Base-by-base conservation (phyloP, 53 echinoderm and acorn worm genomes). In the Hippasteria phrygiana region DNA sequence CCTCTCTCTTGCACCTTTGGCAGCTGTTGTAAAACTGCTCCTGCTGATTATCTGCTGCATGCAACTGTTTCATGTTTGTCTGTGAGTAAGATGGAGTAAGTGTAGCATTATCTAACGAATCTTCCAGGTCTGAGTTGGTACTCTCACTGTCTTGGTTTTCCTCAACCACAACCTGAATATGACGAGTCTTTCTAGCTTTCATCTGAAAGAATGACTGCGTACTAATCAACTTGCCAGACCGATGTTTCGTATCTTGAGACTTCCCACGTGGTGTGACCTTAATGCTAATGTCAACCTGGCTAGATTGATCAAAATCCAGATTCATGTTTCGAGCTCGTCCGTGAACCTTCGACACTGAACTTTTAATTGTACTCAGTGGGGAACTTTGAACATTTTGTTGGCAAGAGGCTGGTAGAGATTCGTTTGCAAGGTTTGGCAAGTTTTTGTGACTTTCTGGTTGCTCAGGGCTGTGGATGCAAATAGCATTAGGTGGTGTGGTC, bases 261-360 rank as follows among this genome's bases (percentile, higher is more conserved):
- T 90, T 80, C 36, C 43, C 26, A 8, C 74, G 12, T 1, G 90
- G 90, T 5, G 71, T 81, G 56, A 90, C 73, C 27, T 22, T 73
- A 18, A 90, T 81, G 62, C 82, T 82, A 18, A 90, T 81, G 13
- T 82, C 73, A 5, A 90, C 82, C 35, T 74, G 73, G 50, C 82
- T 90, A 43, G 62, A 71, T 4, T 56, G 74, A 42, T 80, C 50
- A 22, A 81, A 62, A 59, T 73, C 80, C 34, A 79, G 55, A 67
- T 62, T 70, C 45, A 89, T 55, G 54, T 89, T 70, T n/a, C 41
- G 42, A 51, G 42, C 7, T 33, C 8, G 35, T 17, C 16, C 16
- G 16, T 59, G 20, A 28, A 16, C 16, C 17, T 48, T 81, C 9
- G 46, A 33, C 5, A 16, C 63, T 48, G 40, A 45, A 47, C n/a